Conservation (phyloP, 2,113 vertebrate genomes). For the Romanogobio albipinnatus region DNA sequence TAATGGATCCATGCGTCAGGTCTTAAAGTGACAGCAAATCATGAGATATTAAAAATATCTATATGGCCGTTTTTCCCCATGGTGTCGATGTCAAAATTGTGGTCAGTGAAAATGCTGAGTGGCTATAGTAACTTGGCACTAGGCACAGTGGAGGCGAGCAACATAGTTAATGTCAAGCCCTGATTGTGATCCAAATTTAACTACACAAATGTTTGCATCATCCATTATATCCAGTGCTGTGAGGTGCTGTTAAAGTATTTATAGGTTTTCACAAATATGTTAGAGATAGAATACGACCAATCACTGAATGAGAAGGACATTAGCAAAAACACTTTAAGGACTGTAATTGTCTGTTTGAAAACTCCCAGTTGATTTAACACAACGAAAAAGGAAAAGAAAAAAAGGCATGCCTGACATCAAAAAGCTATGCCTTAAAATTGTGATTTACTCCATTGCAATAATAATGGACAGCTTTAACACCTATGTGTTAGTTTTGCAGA, state of each 20-base stretch:
- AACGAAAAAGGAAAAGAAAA: conserved; percentile 35
- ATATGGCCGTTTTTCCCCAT: too few relatives aligned
- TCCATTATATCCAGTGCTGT: background rate
- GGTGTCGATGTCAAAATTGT: too few relatives aligned
- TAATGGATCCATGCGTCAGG: too few relatives aligned
- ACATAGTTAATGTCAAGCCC: too few relatives aligned
- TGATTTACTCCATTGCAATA: conserved; percentile 53
- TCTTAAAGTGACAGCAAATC: too few relatives aligned
- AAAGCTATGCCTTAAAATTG: conserved; percentile 49
- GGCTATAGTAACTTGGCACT: too few relatives aligned
- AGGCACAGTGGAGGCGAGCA: too few relatives aligned
- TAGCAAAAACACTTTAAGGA: conserved; percentile 36
- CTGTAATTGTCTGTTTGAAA: conserved; percentile 44
- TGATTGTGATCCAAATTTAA: background rate
- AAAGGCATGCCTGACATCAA: conserved; percentile 55
- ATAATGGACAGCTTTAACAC: conserved; percentile 65
- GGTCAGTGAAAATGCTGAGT: too few relatives aligned
- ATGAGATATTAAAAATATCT: too few relatives aligned
- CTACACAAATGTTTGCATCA: background rate
- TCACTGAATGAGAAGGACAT: conserved; percentile 18
- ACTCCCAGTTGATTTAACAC: conserved; percentile 40
- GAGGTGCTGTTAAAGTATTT: background rate
- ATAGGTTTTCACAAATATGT: background rate
- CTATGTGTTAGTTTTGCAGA: conserved; percentile 55
- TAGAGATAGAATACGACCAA: background rate